Conservation (phyloP, 2,888 invertebrate species). For the Capitulum mitella region DNA sequence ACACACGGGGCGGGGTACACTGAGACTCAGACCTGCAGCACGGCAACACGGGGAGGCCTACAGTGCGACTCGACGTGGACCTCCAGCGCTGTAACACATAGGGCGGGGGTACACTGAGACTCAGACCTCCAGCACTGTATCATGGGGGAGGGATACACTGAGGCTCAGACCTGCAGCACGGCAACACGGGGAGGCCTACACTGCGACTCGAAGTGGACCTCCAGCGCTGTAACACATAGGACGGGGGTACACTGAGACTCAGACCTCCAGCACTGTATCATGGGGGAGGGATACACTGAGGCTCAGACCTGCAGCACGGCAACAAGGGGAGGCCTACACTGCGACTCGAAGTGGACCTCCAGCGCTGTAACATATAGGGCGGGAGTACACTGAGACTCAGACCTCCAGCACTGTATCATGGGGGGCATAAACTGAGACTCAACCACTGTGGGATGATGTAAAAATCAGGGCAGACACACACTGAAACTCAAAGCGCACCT, state of each 20-base stretch:
- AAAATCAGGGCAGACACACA: slow-evolving; percentile 57
- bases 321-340: neutral
- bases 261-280: neutral
- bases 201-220: slow-evolving; percentile 52
- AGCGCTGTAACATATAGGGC: neutral
- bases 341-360: neutral
- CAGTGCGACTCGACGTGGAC: slow-evolving; percentile 55
- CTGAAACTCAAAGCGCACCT: slow-evolving; percentile 52
- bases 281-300: too few relatives aligned
- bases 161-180: too few relatives aligned
- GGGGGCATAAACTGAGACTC: too few relatives aligned
- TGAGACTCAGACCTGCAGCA: too few relatives aligned
- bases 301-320: too few relatives aligned
- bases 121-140: too few relatives aligned
- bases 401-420: neutral
- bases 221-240: neutral
- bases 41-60: too few relatives aligned
- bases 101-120: too few relatives aligned
- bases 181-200: too few relatives aligned
- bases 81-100: neutral
- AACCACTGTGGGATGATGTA: neutral
- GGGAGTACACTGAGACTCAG: neutral
- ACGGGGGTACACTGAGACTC: neutral
- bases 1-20: too few relatives aligned
- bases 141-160: too few relatives aligned